Percentiles rank a stretch among this genome's conserved stretches.
These are phyloP conservation scores for Paramisgurnus dabryanus DNA, from an alignment of 2,113 vertebrate species.

Conservation along the genomic window DNA sequence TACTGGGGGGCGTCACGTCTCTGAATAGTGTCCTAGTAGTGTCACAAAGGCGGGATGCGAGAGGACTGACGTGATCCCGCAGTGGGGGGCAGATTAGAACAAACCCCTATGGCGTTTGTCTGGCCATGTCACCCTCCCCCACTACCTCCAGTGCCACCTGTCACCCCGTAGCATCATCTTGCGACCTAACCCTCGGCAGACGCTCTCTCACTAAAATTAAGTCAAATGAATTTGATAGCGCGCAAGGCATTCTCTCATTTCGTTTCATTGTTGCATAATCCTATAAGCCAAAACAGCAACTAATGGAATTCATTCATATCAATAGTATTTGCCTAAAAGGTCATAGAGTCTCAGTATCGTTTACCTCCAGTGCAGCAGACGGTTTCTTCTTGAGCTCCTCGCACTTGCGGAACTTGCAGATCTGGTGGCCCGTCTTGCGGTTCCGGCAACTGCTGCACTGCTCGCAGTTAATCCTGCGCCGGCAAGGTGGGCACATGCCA, in stretches of 20 bases:
- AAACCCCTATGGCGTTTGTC: constrained; percentile 61
- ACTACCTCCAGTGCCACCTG: constrained; percentile 68
- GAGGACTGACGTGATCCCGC: constrained; percentile 46
- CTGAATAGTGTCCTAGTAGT: not conserved
- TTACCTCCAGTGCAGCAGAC: constrained; percentile 99
- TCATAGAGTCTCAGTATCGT: constrained; percentile 44
- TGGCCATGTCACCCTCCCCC: constrained; percentile 59
- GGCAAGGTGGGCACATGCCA: constrained; percentile 96
- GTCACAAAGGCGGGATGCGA: constrained; percentile 46
- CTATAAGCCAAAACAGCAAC: constrained; percentile 7
- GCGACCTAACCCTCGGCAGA: constrained; percentile 46
- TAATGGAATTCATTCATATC: not conserved
- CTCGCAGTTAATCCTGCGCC: constrained; percentile 98
- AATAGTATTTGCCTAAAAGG: not conserved
- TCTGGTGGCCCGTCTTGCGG: constrained; percentile 99
- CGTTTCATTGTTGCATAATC: too few relatives aligned
- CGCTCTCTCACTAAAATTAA: constrained; percentile 3
- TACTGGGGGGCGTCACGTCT: constrained; percentile 19
- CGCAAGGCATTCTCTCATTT: not conserved
- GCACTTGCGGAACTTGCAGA: constrained; percentile 99
- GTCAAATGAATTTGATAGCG: not conserved
- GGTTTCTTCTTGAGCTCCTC: constrained; percentile 99
- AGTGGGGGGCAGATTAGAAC: constrained; percentile 68
- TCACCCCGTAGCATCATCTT: constrained; percentile 60
- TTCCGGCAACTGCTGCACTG: constrained; percentile 99